These are phyloP conservation scores for Brachionus plicatilis DNA, from an alignment of 1,140 invertebrate species.

Conservation along the genomic window DNA sequence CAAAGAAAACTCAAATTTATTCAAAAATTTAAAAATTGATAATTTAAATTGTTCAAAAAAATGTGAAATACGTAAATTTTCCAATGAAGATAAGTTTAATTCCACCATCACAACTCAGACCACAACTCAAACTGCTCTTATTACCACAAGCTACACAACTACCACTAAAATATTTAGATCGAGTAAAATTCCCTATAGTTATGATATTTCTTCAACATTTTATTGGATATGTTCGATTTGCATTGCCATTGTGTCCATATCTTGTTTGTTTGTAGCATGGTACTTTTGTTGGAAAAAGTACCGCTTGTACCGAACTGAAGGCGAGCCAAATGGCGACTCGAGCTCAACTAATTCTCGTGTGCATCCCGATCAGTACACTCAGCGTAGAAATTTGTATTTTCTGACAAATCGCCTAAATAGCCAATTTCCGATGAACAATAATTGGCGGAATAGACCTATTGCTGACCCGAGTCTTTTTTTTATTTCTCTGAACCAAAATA, in stretches of 20 bases:
- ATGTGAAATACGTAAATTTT: not conserved
- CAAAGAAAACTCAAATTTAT: constrained; percentile 16
- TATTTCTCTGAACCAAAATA: constrained; percentile 18
- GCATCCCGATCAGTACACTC: not conserved
- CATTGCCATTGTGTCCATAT: not conserved
- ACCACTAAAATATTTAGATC: not conserved
- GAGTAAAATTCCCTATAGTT: not conserved
- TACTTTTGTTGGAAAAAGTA: constrained; percentile 27
- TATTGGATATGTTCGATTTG: constrained; percentile 20
- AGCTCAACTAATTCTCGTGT: not conserved
- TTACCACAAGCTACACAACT: not conserved
- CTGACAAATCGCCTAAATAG: constrained; percentile 3
- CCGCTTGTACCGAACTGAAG: not conserved
- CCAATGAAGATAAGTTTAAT: not conserved
- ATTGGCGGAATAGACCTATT: not conserved
- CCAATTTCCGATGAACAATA: not conserved
- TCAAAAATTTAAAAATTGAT: not conserved
- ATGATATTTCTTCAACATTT: not conserved
- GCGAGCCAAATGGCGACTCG: not conserved
- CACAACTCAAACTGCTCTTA: not conserved
- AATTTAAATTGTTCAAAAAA: constrained; percentile 17
- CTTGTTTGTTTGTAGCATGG: constrained; percentile 27
- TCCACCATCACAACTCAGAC: not conserved
- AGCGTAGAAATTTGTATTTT: constrained; percentile 17
- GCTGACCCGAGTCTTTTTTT: constrained; percentile 16